These are phyloP conservation scores for Dugesia japonica DNA, from an alignment of 2,888 invertebrate species.

Conservation along the genomic window DNA sequence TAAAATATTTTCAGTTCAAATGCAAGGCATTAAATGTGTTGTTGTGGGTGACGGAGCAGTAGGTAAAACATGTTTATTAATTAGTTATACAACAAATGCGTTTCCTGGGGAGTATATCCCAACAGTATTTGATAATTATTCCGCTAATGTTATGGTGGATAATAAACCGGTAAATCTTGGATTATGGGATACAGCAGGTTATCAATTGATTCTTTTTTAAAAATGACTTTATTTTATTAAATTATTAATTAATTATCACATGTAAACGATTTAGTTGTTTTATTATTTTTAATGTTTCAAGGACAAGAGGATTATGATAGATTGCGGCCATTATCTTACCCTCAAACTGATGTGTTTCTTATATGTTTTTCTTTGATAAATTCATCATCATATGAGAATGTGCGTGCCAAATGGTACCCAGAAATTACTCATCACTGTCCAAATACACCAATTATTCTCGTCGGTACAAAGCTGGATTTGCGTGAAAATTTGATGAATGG, in stretches of 20 bases:
- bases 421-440: slow-evolving; percentile 68
- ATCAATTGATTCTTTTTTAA: too few species aligned
- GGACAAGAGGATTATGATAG: slow-evolving; percentile 37
- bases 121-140: slow-evolving; percentile 34
- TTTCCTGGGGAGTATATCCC: slow-evolving; percentile 34
- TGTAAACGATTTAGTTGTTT: too few species aligned
- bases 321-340: slow-evolving; percentile 35
- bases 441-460: slow-evolving; percentile 87
- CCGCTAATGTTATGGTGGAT: slow-evolving; percentile 35
- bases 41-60: slow-evolving; percentile 35
- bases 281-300: too few species aligned
- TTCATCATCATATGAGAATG: slow-evolving; percentile 34
- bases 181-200: slow-evolving; percentile 34
- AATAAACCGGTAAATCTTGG: slow-evolving; percentile 34
- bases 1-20: too few species aligned
- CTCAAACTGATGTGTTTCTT: slow-evolving; percentile 33
- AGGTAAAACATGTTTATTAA: slow-evolving; percentile 34
- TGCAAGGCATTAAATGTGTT: slow-evolving; percentile 36
- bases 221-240: too few species aligned
- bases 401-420: slow-evolving; percentile 35
- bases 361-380: slow-evolving; percentile 34
- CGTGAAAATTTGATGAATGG: slow-evolving; percentile 86
- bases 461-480: slow-evolving; percentile 90
- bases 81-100: slow-evolving; percentile 34
- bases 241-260: too few species aligned